Evolutionary conservation across 2,888 invertebrate species (phyloP).

Genomic region (Eupithecia abbreviata): DNA sequence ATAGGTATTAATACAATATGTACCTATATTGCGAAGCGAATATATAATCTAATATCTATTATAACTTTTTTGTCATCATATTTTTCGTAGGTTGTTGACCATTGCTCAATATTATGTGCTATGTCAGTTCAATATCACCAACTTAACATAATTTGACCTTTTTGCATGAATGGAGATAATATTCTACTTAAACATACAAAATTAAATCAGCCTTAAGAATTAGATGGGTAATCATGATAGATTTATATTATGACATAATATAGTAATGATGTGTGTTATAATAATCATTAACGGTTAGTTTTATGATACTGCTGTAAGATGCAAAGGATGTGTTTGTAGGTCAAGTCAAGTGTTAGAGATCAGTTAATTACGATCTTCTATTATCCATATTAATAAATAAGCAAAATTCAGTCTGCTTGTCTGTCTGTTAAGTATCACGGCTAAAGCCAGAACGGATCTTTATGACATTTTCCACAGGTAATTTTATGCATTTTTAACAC

Average conservation of each 20-base stretch:
- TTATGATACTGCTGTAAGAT: slow-evolving; percentile 23
- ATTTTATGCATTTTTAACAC: no score
- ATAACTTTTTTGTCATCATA: not conserved
- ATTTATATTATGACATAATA: slow-evolving; percentile 13
- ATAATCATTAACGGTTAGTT: slow-evolving; percentile 9
- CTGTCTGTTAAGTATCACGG: not conserved
- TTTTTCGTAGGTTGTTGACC: not conserved
- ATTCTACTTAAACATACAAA: slow-evolving; percentile 13
- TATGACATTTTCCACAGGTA: no score
- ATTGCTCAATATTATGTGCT: not conserved
- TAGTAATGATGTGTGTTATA: slow-evolving; percentile 4
- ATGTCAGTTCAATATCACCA: not conserved
- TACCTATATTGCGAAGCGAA: no score
- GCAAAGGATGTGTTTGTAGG: slow-evolving; percentile 27
- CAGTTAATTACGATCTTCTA: not conserved
- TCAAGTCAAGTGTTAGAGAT: slow-evolving; percentile 32
- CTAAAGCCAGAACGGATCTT: no score
- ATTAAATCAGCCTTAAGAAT: slow-evolving; percentile 21
- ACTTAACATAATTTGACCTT: slow-evolving; percentile 13
- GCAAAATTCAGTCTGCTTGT: not conserved
- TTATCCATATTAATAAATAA: not conserved
- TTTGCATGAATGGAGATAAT: slow-evolving; percentile 13
- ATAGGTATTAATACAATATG: no score
- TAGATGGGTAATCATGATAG: slow-evolving; percentile 24
- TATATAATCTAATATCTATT: not conserved